These are phyloP conservation scores for Mimachlamys varia DNA, from an alignment of 2,888 invertebrate genomes.

Conservation along the genomic window DNA sequence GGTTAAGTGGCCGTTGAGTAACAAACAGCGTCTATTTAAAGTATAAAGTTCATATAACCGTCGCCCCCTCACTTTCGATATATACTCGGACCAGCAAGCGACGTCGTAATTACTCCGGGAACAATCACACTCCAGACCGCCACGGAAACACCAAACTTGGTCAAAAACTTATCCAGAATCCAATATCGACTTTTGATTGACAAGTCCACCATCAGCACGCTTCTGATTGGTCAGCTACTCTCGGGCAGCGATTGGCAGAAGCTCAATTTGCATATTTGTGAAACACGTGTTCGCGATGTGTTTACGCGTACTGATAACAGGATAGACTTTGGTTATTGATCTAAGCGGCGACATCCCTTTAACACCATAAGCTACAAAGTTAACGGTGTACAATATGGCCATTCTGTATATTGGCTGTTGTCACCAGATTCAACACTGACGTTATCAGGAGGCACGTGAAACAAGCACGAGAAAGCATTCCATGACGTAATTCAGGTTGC, in stretches of 20 bases:
- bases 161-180: background rate
- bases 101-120: background rate
- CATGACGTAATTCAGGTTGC: too few species aligned
- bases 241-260: background rate
- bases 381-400: too few species aligned
- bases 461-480: too few species aligned
- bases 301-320: background rate
- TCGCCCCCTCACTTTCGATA: constrained; percentile 11
- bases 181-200: constrained; percentile 1
- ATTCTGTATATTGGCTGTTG: too few species aligned
- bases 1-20: background rate
- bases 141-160: background rate
- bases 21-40: background rate
- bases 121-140: background rate
- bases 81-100: background rate
- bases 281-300: background rate
- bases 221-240: background rate
- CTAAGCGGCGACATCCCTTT: background rate
- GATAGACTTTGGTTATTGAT: background rate
- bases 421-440: too few species aligned
- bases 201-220: background rate
- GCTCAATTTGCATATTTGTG: background rate
- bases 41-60: background rate
- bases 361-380: too few species aligned
- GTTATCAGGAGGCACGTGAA: too few species aligned